Conservation (phyloP, 2,888 invertebrate genomes). For the Synergus itoensis region DNA sequence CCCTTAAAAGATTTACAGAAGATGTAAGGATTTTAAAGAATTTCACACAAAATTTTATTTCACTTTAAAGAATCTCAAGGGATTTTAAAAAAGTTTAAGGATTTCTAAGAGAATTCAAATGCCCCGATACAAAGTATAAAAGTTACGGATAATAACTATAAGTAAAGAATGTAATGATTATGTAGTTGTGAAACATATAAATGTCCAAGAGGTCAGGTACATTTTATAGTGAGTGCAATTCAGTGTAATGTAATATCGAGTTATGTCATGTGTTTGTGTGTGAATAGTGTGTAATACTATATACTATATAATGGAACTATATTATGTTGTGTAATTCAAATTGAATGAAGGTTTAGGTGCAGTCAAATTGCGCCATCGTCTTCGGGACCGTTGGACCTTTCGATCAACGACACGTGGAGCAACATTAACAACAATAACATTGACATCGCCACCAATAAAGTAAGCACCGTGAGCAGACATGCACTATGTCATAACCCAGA, state of each 20-base stretch:
- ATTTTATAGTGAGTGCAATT: constrained; percentile 25
- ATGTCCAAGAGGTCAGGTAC: constrained; percentile 5
- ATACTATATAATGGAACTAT: constrained; percentile 48
- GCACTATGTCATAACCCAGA: constrained; percentile 38
- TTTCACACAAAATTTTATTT: too few relatives aligned
- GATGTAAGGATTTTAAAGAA: too few relatives aligned
- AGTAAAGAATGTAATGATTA: not conserved
- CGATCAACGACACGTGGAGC: constrained; percentile 56
- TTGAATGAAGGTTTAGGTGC: constrained; percentile 56
- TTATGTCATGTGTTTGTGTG: constrained; percentile 18
- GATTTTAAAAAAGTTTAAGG: too few relatives aligned
- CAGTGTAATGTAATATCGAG: not conserved
- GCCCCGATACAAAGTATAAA: not conserved
- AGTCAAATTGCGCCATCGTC: constrained; percentile 52
- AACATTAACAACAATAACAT: constrained; percentile 50
- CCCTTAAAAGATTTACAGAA: too few relatives aligned
- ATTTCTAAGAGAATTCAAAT: too few relatives aligned
- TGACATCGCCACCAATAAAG: constrained; percentile 13
- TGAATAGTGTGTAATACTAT: not conserved
- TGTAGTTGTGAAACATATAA: not conserved
- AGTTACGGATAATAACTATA: not conserved
- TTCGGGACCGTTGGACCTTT: constrained; percentile 45
- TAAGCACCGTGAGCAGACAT: constrained; percentile 16
- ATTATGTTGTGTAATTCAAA: constrained; percentile 49
- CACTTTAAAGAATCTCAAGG: too few relatives aligned